These are phyloP conservation scores for Rhorus exstirpatorius DNA, from an alignment of 2,888 invertebrate genomes.

Conservation along the genomic window DNA sequence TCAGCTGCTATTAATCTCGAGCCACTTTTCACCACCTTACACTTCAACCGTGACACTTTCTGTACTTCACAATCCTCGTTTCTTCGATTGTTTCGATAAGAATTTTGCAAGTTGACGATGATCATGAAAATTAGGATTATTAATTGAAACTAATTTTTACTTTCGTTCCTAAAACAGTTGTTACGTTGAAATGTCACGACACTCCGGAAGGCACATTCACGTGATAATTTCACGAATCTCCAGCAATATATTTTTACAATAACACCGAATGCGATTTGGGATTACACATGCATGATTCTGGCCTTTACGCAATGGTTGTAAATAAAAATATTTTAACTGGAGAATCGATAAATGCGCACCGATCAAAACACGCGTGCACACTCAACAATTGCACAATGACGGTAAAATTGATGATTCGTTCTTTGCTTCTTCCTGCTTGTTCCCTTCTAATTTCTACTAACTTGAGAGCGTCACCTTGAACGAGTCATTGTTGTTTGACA, in stretches of 20 bases:
- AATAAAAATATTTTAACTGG: not conserved
- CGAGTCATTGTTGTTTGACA: not conserved
- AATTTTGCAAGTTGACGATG: not conserved
- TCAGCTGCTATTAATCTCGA: slow-evolving; percentile 64
- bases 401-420: not conserved
- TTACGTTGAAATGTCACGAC: not conserved
- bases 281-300: not conserved
- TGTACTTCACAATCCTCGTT: slow-evolving; percentile 9
- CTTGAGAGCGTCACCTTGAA: not conserved
- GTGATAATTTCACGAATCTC: not conserved
- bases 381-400: not conserved
- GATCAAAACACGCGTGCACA: not conserved
- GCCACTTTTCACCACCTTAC: slow-evolving; percentile 62
- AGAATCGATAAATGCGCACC: not conserved
- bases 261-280: not conserved
- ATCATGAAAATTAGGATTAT: not conserved
- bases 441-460: not conserved
- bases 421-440: not conserved
- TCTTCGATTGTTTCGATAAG: slow-evolving; percentile 35
- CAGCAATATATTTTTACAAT: not conserved
- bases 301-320: not conserved
- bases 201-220: slow-evolving; percentile 40
- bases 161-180: not conserved
- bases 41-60: not conserved
- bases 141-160: not conserved